Evolutionary conservation across 2,888 invertebrate species (phyloP).

Genomic region (Lordiphosa andalusiaca): DNA sequence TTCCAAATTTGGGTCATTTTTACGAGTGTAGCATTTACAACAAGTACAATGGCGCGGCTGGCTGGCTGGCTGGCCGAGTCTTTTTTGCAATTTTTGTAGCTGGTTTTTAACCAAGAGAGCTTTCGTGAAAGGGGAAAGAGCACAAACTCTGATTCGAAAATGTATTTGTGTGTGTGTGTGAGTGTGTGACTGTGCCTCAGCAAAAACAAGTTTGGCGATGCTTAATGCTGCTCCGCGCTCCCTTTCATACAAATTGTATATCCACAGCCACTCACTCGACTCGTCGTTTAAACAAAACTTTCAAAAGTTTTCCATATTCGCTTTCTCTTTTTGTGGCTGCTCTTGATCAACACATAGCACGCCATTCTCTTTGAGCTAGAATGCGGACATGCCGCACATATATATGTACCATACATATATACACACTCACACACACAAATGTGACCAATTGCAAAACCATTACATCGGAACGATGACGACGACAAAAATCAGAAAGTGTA

Average conservation of each 20-base stretch:
- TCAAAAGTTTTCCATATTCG: conserved; percentile 28
- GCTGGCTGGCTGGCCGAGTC: conserved; percentile 21
- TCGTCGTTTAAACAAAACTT: conserved; percentile 19
- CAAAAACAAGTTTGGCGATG: conserved; percentile 54
- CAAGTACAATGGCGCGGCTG: conserved; percentile 44
- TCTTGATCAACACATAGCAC: conserved; percentile 22
- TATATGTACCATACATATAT: not conserved
- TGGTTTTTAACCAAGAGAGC: conserved; percentile 64
- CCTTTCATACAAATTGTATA: conserved; percentile 17
- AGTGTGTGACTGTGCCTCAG: conserved; percentile 38
- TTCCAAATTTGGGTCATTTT: conserved; percentile 69
- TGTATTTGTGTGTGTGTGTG: conserved; percentile 34
- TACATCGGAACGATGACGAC: conserved; percentile 43
- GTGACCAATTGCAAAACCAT: conserved; percentile 38
- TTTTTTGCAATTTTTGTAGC: conserved; percentile 57
- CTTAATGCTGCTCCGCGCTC: conserved; percentile 17
- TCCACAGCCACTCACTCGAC: conserved; percentile 13
- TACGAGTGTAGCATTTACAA: conserved; percentile 69
- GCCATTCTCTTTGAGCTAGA: conserved; percentile 1
- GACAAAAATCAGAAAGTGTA: conserved; percentile 59
- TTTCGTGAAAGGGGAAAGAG: conserved; percentile 70
- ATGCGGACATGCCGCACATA: conserved; percentile 8
- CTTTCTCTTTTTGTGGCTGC: conserved; percentile 38
- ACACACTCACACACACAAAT: too few species aligned
- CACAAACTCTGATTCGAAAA: conserved; percentile 36